Base-by-base conservation (phyloP, 2,797 vertebrate species). In the Alauda arvensis region DNA sequence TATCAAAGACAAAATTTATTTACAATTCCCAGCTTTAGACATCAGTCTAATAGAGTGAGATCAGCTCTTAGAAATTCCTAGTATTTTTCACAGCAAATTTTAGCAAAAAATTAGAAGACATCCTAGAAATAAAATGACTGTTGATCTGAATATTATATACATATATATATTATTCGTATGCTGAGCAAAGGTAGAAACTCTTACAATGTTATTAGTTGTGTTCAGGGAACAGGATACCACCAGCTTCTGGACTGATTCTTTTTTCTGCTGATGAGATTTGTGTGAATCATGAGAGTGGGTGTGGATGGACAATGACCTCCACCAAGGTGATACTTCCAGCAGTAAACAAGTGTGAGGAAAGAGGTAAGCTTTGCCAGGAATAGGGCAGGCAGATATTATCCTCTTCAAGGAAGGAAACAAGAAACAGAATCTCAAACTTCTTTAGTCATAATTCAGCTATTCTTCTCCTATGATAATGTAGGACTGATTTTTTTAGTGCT, bases 341-440 rank as follows among this genome's bases (percentile, higher is more conserved):
- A 67, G 74, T 83, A 88, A 93, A 93, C 77, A 87, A 90, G 57
- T 31, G 21, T 92, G 77, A 78, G 61, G 82, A 78, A 90, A 88
- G 74, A 76, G 48, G 26, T 59, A 45, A 84, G 49, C 56, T 81
- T 70, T 91, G 79, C 79, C 67, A 49, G 43, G 70, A 81, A 83
- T 77, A 33, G 42, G 33, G 20, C 13, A 56, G 60, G 67, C n/a
- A 89, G 48, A 65, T 29, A 24, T 24, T 39, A 33, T 55, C 48
- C 20, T 80, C 62, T 77, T 81, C 84, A 74, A 65, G 43, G 34
- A 87, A 72, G 6, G 12, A 90, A 83, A 63, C 37, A 76, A 63
- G 43, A 68, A 79, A 10, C 14, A 59, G 69, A 68, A 10, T 16
- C 81, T 67, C 51, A 88, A 85, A 11, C 14, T 62, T 55, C 29